Conservation (phyloP, 2,888 invertebrate species). For the Himalopsyche kuldschensis region DNA sequence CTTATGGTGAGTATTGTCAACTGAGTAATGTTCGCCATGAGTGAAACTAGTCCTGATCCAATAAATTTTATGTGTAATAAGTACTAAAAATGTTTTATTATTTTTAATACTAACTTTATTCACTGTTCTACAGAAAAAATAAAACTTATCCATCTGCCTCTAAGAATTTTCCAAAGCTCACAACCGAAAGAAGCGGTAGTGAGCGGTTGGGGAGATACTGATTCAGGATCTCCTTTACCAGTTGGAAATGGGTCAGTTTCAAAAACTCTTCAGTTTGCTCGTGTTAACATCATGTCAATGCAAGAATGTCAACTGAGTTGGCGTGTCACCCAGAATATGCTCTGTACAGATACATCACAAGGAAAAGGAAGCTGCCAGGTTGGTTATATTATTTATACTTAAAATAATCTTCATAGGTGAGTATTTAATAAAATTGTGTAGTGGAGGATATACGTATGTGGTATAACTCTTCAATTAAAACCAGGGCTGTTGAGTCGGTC, state of each 20-base stretch:
- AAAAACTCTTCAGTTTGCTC: not conserved
- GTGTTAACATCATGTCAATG: not conserved
- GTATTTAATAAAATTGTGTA: too few species aligned
- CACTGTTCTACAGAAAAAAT: not conserved
- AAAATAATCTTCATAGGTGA: too few species aligned
- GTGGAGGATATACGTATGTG: too few species aligned
- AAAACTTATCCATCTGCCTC: not conserved
- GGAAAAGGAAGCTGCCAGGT: not conserved
- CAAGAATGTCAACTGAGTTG: not conserved
- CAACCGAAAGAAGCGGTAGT: not conserved
- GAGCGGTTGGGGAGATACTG: not conserved
- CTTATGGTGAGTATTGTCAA: too few species aligned
- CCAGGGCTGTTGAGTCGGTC: too few species aligned
- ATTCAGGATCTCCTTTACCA: not conserved
- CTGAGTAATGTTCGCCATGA: too few species aligned
- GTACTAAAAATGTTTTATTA: too few species aligned
- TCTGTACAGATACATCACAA: not conserved
- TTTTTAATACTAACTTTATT: too few species aligned
- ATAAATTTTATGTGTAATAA: too few species aligned
- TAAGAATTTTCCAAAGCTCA: not conserved
- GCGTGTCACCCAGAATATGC: not conserved
- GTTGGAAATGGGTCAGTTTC: not conserved
- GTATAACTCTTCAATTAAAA: too few species aligned
- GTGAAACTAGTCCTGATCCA: too few species aligned
- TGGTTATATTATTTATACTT: not conserved